phyloP scores from a whole-genome alignment of 1,140 invertebrate species.

The Leptonema lineaticorne region DNA sequence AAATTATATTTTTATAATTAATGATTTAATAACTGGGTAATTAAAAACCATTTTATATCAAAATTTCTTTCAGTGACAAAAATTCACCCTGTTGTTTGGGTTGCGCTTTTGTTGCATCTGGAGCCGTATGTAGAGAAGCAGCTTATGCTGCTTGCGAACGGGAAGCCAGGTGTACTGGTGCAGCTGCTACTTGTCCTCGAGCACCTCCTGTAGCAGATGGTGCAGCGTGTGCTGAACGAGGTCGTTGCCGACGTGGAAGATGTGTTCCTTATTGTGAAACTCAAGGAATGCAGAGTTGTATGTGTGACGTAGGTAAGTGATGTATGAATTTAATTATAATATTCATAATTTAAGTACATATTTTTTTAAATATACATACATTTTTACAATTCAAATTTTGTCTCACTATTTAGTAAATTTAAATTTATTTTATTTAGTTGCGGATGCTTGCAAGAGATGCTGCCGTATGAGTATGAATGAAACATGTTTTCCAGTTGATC shows the following conservation, averaged over 20 bases:
- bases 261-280: slow-evolving; percentile 93
- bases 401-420: slow-evolving; percentile 18
- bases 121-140: slow-evolving; percentile 82
- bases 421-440: slow-evolving; percentile 56
- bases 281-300: slow-evolving; percentile 87
- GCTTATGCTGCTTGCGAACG: slow-evolving; percentile 88
- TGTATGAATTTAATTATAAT: neutral
- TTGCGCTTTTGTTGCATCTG: slow-evolving; percentile 79
- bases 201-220: slow-evolving; percentile 86
- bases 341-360: too few relatives aligned
- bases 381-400: too few relatives aligned
- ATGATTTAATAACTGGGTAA: too few relatives aligned
- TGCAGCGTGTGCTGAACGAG: slow-evolving; percentile 84
- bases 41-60: neutral
- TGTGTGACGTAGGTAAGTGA: slow-evolving; percentile 88
- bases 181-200: slow-evolving; percentile 66
- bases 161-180: slow-evolving; percentile 77
- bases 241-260: slow-evolving; percentile 80
- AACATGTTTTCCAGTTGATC: slow-evolving; percentile 87
- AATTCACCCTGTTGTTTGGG: slow-evolving; percentile 92
- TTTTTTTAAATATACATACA: slow-evolving; percentile 15
- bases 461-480: slow-evolving; percentile 88
- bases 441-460: slow-evolving; percentile 84
- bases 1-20: too few relatives aligned
- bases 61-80: slow-evolving; percentile 84